Evolutionary conservation across 2,113 vertebrate genomes (phyloP).

Genomic region (Seriola aureovittata): DNA sequence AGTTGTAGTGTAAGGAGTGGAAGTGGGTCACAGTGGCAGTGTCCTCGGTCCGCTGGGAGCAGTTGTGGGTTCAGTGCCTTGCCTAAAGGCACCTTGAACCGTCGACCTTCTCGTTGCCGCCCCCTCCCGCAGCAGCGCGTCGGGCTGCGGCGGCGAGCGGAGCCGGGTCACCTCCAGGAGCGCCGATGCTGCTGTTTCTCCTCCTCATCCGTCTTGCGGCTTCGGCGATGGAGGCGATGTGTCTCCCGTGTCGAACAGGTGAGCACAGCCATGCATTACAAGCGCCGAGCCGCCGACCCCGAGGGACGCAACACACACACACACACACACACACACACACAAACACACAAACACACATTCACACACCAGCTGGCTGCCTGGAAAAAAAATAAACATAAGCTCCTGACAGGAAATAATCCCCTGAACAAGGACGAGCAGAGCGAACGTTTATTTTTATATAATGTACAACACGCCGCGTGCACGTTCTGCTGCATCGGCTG

Average conservation of each 20-base stretch:
- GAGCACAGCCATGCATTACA: slow-evolving; percentile 80
- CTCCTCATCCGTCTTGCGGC: slow-evolving; percentile 79
- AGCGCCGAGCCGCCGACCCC: slow-evolving; percentile 53
- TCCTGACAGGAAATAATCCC: slow-evolving; percentile 69
- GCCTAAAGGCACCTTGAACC: slow-evolving; percentile 71
- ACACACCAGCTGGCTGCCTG: slow-evolving; percentile 67
- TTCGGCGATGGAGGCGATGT: slow-evolving; percentile 64
- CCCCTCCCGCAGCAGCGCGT: background rate
- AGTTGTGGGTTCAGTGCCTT: slow-evolving; percentile 47
- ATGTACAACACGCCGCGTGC: slow-evolving; percentile 58
- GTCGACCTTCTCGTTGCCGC: slow-evolving; percentile 19
- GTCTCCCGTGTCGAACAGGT: slow-evolving; percentile 76
- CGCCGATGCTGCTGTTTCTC: slow-evolving; percentile 73
- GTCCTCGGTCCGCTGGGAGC: background rate
- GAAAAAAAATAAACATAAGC: slow-evolving; percentile 60
- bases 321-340: slow-evolving; percentile 10
- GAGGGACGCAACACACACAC: slow-evolving; percentile 39
- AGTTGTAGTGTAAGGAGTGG: background rate
- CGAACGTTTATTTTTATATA: slow-evolving; percentile 67
- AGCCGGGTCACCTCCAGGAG: slow-evolving; percentile 83
- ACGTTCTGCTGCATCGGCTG: slow-evolving; percentile 68
- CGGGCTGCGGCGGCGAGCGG: background rate
- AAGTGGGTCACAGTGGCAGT: slow-evolving; percentile 38
- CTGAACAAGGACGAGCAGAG: slow-evolving; percentile 76
- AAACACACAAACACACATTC: slow-evolving; percentile 8